These are phyloP conservation scores for Gallirallus australis DNA, from an alignment of 2,797 vertebrate species.

Conservation along the genomic window DNA sequence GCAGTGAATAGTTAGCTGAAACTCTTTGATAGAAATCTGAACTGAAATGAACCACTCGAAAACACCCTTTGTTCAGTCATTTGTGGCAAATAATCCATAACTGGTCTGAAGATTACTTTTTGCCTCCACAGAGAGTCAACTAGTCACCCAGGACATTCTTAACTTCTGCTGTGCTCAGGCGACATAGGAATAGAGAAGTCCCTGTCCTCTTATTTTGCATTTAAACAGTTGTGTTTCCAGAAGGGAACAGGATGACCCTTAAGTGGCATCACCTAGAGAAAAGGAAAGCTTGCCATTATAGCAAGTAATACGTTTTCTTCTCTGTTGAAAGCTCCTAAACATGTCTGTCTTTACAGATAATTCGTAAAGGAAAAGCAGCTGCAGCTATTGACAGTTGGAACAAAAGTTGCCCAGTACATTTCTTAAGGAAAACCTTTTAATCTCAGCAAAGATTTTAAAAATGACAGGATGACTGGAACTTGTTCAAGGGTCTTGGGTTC, in stretches of 20 bases:
- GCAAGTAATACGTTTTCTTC: not conserved
- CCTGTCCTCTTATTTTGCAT: not conserved
- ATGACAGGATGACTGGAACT: constrained; percentile 37
- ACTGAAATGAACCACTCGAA: not conserved
- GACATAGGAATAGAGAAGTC: not conserved
- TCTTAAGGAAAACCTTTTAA: constrained; percentile 28
- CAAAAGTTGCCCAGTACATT: not conserved
- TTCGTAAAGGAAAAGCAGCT: constrained; percentile 37
- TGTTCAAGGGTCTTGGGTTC: constrained; percentile 42
- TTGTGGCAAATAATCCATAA: not conserved
- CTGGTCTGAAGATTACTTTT: not conserved
- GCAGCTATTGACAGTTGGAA: not conserved
- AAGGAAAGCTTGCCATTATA: constrained; percentile 13
- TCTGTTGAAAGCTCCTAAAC: constrained; percentile 23
- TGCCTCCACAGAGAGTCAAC: not conserved
- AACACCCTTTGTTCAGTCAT: not conserved
- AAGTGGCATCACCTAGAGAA: not conserved
- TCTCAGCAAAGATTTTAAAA: constrained; percentile 21
- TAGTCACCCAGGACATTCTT: not conserved
- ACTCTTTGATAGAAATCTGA: not conserved
- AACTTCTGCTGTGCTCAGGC: not conserved
- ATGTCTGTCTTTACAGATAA: not conserved
- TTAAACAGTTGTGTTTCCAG: not conserved
- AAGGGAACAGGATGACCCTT: not conserved
- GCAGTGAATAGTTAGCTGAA: not conserved